Base-by-base conservation (phyloP, 2,888 invertebrate species). In the Hoplodrina ambigua region DNA sequence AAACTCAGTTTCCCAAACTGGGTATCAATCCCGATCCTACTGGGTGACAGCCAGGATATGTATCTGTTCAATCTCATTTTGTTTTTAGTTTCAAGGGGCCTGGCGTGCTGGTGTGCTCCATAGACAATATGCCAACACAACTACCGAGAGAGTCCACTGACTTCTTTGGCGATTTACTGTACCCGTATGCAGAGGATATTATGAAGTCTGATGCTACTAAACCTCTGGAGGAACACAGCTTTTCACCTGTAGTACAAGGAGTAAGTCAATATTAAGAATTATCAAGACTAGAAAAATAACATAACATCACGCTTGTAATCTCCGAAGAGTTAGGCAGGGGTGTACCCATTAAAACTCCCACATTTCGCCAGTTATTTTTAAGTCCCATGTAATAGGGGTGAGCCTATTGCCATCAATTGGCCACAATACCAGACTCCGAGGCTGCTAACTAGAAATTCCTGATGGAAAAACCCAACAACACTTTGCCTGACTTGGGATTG, bases 51-150 rank as follows among this genome's bases (percentile, higher is more conserved):
- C 96, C 96, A 96, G 96, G 96, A 96, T 96, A 25, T 25, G 25
- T 25, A 25, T 25, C 25, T 25, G 25, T 25, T 25, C 25, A 25
- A 25, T 25, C 25, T 25, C 25, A 25, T 25, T 57, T 69, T 75
- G 10, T 71, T 62, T 78, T 55, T 86, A 98, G 98, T 92, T 99
- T 99, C 94, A 98, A 98, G 92, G 99, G 99, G 0, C 98, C 99
- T 0, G 99, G 99, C 25, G 99, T 99, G 1, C 94, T 99, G 63
- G 99, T 99, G n/a, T 99, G 99, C 90, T 99, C 99, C 19, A 99
- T 99, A 83, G 99, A 99, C 94, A 99, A 99, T 94, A 99, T 99
- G 99, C 99, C 99, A 0, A 99, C 99, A 0, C 99, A 99, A 92
- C 96, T 99, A 76, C 99, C 99, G 0, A 96, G 98, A 56, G 99